Evolutionary conservation across 1,140 invertebrate species (phyloP), one percentile per base, ranked within the genome.

Genomic region (Pseudomyrmex pallidus): DNA sequence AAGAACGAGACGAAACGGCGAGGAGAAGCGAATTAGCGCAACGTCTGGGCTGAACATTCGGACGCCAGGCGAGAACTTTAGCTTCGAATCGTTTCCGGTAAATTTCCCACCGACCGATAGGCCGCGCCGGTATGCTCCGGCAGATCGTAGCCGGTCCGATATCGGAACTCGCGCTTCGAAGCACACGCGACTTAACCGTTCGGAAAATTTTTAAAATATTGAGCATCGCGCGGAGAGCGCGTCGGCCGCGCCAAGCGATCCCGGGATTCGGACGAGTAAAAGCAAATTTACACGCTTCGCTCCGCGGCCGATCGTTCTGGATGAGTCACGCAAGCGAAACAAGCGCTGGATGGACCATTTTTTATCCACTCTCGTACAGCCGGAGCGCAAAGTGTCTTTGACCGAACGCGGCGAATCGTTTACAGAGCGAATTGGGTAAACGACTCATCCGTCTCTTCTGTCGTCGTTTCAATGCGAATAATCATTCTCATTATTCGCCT

Each of bases 151-250:
- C 66, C 76, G 20, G 76, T 56, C 54, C 76, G 76, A 80, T 80
- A 80, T 80, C 76, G 76, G 76, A 70, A 59, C 66, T 80, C 54
- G 76, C 76, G 76, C 76, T 80, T 80, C 76, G 76, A n/a, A 80
- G 76, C 76, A 80, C 76, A 80, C 76, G 76, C 54, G 76, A 61
- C 54, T 77, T 80, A 80, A 80, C 76, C 76, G 76, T 80, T 46
- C 66, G 76, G 66, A 80, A 80, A 80, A 80, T 80, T 80, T 80
- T 80, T 80, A 80, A 80, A 80, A 80, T 80, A 80, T 80, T 66
- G 76, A 80, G 76, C 76, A 44, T 70, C 64, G 54, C 35, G 44
- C 54, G 25, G 15, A 25, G 35, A 35, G 67, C 66, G 76, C 35
- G 10, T 62, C 63, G 64, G 0, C 1, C 35, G 61, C 61, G 22